Evolutionary conservation across 2,888 invertebrate genomes (phyloP).

Genomic region (Incurvaria masculella): DNA sequence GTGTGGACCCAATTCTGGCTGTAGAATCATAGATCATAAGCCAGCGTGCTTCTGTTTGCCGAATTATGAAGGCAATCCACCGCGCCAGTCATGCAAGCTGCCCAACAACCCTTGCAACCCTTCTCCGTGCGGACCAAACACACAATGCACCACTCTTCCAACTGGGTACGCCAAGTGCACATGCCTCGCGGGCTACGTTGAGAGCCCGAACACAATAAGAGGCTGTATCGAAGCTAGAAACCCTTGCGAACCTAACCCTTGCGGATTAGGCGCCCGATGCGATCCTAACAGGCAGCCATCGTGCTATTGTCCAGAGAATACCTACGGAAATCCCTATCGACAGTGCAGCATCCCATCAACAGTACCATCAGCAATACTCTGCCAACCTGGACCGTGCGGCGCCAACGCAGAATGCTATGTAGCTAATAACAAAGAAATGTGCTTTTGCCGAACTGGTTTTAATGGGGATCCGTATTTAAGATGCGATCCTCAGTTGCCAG

Average conservation of each 20-base stretch:
- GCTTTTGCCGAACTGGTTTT: conserved; percentile 74
- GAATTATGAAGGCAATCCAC: conserved; percentile 84
- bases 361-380: conserved; percentile 60
- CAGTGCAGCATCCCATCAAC: conserved; percentile 61
- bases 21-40: conserved; percentile 69
- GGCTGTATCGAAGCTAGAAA: conserved; percentile 78
- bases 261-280: conserved; percentile 75
- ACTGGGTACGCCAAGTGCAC: conserved; percentile 88
- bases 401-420: conserved; percentile 82
- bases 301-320: conserved; percentile 83
- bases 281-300: conserved; percentile 75
- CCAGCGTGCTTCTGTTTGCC: conserved; percentile 86
- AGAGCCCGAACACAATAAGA: conserved; percentile 83
- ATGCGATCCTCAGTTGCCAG: conserved; percentile 66
- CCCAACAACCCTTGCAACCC: conserved; percentile 79
- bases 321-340: conserved; percentile 79
- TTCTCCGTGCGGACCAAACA: conserved; percentile 86
- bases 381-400: conserved; percentile 82
- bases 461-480: conserved; percentile 76
- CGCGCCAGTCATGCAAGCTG: conserved; percentile 64
- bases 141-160: conserved; percentile 72
- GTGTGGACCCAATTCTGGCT: conserved; percentile 82
- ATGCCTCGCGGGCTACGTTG: conserved; percentile 76
- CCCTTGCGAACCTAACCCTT: conserved; percentile 80
- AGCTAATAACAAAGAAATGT: conserved; percentile 76